Conservation (phyloP, 2,797 vertebrate genomes). For the Microctenopoma lineatum region DNA sequence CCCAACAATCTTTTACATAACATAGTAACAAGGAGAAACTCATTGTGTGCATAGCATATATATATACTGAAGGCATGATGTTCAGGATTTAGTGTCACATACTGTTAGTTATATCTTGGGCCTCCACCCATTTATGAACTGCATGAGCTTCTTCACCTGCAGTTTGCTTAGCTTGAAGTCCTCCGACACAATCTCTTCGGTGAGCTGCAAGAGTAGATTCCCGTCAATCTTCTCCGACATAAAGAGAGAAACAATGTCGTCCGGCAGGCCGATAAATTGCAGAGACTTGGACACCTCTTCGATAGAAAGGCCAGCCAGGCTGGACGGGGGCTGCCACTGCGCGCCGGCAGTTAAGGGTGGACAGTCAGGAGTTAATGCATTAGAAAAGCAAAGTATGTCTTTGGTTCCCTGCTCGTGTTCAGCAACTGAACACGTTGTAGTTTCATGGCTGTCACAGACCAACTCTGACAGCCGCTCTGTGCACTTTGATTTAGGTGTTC, state of each 20-base stretch:
- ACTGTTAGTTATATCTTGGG: conserved; percentile 89
- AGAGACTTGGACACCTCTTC: conserved; percentile 95
- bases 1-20: conserved; percentile 11
- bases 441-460: conserved; percentile 81
- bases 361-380: conserved; percentile 77
- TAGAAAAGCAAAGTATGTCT: conserved; percentile 82
- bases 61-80: conserved; percentile 60
- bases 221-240: conserved; percentile 96
- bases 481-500: conserved; percentile 85
- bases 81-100: conserved; percentile 30
- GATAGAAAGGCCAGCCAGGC: conserved; percentile 91
- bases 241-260: conserved; percentile 91
- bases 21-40: conserved; percentile 45
- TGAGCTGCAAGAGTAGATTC: conserved; percentile 95
- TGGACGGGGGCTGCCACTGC: conserved; percentile 90
- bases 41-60: conserved; percentile 72
- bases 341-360: conserved; percentile 51
- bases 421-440: conserved; percentile 70
- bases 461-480: conserved; percentile 77
- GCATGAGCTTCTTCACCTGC: conserved; percentile 98
- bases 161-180: conserved; percentile 98
- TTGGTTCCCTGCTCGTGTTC: conserved; percentile 79
- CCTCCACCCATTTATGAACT: conserved; percentile 98
- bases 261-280: conserved; percentile 94
- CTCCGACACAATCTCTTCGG: conserved; percentile 95